These are phyloP conservation scores for Oscheius sp. DNA, from an alignment of 1,140 invertebrate genomes.

Conservation along the genomic window DNA sequence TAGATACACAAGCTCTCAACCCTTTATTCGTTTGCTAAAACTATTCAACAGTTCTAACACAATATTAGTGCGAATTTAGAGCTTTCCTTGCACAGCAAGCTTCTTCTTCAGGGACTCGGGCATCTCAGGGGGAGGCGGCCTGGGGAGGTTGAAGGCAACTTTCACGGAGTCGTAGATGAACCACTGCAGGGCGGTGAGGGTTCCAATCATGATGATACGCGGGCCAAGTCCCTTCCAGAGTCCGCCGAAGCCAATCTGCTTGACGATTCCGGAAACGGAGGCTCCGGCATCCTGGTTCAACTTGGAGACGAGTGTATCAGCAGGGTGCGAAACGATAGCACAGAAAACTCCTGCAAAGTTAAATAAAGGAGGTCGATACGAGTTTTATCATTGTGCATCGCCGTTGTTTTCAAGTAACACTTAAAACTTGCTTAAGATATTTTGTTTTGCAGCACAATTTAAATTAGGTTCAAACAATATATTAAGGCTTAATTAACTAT, in stretches of 20 bases:
- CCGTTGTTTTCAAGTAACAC: no score
- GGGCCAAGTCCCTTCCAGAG: conserved; percentile 95
- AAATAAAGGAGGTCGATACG: no score
- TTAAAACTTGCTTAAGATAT: no score
- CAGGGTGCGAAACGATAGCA: conserved; percentile 97
- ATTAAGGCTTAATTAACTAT: no score
- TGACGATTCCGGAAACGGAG: conserved; percentile 73
- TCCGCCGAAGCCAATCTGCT: conserved; percentile 73
- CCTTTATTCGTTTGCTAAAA: conserved; percentile 9
- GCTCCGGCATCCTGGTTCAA: conserved; percentile 88
- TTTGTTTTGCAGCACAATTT: no score
- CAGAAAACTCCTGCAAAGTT: conserved; percentile 80
- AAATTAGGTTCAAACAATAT: no score
- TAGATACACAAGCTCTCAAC: neutral
- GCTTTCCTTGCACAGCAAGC: conserved; percentile 63
- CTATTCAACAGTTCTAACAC: conserved; percentile 1
- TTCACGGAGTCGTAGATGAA: conserved; percentile 78
- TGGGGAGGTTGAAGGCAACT: conserved; percentile 74
- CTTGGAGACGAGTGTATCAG: conserved; percentile 97
- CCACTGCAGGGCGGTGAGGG: conserved; percentile 95
- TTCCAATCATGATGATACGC: conserved; percentile 99
- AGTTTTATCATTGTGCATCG: no score
- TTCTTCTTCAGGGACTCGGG: conserved; percentile 88
- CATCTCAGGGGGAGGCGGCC: conserved; percentile 96
- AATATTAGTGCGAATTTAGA: no score